Evolutionary conservation across 2,797 vertebrate species (phyloP).

Genomic region (Ataeniobius toweri): DNA sequence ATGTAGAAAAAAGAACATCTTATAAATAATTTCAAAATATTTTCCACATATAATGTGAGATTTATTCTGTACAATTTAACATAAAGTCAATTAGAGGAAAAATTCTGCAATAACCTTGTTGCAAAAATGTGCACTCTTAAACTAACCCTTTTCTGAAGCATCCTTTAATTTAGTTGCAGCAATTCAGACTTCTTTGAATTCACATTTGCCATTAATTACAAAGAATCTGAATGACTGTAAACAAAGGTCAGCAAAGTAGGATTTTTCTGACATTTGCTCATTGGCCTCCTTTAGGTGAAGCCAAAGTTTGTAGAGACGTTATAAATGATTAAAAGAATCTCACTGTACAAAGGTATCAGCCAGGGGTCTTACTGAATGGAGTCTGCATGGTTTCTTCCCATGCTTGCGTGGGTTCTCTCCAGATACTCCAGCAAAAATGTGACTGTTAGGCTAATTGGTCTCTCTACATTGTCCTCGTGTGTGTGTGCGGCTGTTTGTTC

Average conservation of each 20-base stretch:
- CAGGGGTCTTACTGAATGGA: not conserved
- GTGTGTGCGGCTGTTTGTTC: too few relatives aligned
- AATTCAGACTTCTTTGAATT: not conserved
- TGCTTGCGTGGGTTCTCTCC: too few relatives aligned
- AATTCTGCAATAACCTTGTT: not conserved
- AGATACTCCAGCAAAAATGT: too few relatives aligned
- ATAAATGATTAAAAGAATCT: not conserved
- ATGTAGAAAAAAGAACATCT: not conserved
- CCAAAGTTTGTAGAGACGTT: not conserved
- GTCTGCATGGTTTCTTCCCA: too few relatives aligned
- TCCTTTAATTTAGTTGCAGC: not conserved
- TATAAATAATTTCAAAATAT: not conserved
- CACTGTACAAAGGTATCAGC: not conserved
- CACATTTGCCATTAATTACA: not conserved
- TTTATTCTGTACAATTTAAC: not conserved
- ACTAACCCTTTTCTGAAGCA: not conserved
- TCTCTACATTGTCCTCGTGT: too few relatives aligned
- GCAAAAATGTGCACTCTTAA: not conserved
- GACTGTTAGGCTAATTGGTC: too few relatives aligned
- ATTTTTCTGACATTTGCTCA: not conserved
- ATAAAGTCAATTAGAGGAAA: not conserved
- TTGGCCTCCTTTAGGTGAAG: not conserved
- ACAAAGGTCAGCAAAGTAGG: not conserved
- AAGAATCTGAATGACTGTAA: not conserved
- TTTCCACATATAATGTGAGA: not conserved